Evolutionary conservation across 1,140 invertebrate species (phyloP).

Genomic region (Lucilia cuprina): DNA sequence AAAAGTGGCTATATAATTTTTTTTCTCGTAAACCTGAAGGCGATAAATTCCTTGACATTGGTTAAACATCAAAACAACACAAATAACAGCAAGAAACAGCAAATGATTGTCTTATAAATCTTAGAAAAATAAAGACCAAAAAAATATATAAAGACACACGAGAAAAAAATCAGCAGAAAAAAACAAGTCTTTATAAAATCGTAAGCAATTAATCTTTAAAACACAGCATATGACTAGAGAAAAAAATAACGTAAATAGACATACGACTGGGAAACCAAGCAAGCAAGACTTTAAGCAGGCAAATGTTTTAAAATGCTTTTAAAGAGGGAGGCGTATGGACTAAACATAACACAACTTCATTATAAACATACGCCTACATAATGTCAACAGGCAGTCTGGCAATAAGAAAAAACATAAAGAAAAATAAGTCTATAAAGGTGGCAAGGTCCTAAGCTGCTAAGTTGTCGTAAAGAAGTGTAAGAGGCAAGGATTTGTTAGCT

Average conservation of each 20-base stretch:
- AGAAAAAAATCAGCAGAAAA: background rate
- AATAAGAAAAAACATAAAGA: too few relatives aligned
- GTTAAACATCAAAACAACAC: background rate
- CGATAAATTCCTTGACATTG: constrained; percentile 1
- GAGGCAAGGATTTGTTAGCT: too few relatives aligned
- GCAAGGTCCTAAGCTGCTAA: too few relatives aligned
- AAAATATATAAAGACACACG: background rate
- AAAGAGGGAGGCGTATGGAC: background rate
- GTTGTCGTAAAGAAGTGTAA: too few relatives aligned
- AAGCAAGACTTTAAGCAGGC: too few relatives aligned
- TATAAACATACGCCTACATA: constrained; percentile 2
- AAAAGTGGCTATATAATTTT: background rate
- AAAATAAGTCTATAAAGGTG: too few relatives aligned
- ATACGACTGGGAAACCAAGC: background rate
- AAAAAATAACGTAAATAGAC: background rate
- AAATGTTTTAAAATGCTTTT: background rate
- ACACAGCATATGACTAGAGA: background rate
- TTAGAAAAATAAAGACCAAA: background rate
- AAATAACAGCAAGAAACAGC: background rate
- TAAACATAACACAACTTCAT: background rate
- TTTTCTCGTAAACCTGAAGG: background rate
- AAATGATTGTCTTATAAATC: background rate
- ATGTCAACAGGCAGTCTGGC: background rate
- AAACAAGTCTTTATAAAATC: background rate
- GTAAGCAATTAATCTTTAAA: background rate